Evolutionary conservation across 2,888 invertebrate genomes (phyloP).

Genomic region (Pachydiplax longipennis): DNA sequence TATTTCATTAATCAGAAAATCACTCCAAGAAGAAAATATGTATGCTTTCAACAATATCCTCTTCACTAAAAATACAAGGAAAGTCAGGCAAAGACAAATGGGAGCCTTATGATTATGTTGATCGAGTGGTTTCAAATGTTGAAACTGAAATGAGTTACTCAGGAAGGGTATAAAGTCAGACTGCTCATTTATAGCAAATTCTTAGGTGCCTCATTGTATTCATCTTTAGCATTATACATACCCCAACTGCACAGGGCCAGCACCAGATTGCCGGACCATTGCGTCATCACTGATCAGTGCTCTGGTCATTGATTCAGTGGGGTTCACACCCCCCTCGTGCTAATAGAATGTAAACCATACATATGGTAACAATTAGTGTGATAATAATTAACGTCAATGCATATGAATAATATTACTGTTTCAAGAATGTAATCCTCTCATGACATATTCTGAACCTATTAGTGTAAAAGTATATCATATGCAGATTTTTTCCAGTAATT

Average conservation of each 20-base stretch:
- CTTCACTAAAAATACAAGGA: too few relatives aligned
- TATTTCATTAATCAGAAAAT: too few relatives aligned
- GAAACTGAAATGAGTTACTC: too few relatives aligned
- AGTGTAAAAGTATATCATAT: background rate
- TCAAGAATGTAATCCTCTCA: background rate
- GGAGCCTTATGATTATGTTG: too few relatives aligned
- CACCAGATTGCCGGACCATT: slow-evolving; percentile 79
- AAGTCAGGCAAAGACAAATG: too few relatives aligned
- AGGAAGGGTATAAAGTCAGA: too few relatives aligned
- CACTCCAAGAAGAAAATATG: too few relatives aligned
- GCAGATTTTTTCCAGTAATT: too few relatives aligned
- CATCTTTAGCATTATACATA: slow-evolving; percentile 71
- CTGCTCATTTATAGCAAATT: too few relatives aligned
- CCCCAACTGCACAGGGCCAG: slow-evolving; percentile 94
- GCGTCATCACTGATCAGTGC: slow-evolving; percentile 93
- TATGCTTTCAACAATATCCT: too few relatives aligned
- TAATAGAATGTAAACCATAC: slow-evolving; percentile 55
- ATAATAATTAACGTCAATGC: background rate
- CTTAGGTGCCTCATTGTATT: background rate
- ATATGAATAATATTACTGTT: background rate
- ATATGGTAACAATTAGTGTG: background rate
- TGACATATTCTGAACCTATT: background rate
- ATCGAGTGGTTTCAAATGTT: too few relatives aligned
- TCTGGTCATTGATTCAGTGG: slow-evolving; percentile 94
- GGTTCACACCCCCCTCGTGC: slow-evolving; percentile 91